Conservation (phyloP, 2,113 vertebrate species). For the Vulpes lagopus region DNA sequence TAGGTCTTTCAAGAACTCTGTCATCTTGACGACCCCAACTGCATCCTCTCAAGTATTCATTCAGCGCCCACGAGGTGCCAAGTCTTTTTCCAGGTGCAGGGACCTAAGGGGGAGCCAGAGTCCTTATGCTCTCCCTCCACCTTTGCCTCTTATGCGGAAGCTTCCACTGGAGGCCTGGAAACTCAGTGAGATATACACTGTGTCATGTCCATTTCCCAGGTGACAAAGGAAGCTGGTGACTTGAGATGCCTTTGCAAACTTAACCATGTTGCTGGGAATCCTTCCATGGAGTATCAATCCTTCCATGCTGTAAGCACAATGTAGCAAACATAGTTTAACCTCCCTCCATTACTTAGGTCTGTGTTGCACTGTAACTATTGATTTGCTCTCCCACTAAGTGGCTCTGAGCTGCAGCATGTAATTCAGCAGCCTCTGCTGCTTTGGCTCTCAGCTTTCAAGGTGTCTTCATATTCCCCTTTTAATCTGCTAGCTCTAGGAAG, state of each 20-base stretch:
- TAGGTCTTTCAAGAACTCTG: not conserved
- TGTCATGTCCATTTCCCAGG: not conserved
- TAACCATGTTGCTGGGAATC: not conserved
- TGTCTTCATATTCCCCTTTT: not conserved
- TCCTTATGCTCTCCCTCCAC: not conserved
- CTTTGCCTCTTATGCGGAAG: fast-evolving
- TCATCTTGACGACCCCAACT: not conserved
- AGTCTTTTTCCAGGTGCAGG: not conserved
- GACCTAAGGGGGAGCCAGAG: not conserved
- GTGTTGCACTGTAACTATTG: not conserved
- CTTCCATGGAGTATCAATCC: not conserved
- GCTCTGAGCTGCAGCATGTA: not conserved
- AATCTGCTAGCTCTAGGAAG: not conserved
- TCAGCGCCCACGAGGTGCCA: not conserved
- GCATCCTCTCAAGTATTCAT: not conserved
- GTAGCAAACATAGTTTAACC: not conserved
- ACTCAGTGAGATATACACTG: not conserved
- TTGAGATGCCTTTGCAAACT: conserved; percentile 22
- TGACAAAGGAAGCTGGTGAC: not conserved
- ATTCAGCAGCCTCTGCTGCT: not conserved
- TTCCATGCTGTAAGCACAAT: conserved; percentile 16
- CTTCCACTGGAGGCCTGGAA: not conserved
- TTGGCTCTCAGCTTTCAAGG: conserved; percentile 47
- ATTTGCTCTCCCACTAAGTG: not conserved
- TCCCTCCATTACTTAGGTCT: not conserved